These are phyloP conservation scores for Hiodon tergisus DNA, from an alignment of 2,113 vertebrate genomes.

Conservation along the genomic window DNA sequence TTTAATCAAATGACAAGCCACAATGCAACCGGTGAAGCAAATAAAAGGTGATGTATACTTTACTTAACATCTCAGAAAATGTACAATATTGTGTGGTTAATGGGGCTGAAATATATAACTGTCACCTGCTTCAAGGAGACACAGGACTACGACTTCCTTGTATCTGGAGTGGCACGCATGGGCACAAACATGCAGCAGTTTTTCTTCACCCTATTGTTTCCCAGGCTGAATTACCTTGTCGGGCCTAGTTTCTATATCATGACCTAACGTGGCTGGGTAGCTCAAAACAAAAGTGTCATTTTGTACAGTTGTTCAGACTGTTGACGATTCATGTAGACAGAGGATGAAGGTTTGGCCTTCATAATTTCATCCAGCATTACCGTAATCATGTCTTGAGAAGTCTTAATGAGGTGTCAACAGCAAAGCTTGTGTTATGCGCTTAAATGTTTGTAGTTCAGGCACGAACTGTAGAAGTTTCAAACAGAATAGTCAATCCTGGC, in stretches of 20 bases:
- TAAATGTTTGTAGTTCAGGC: constrained; percentile 6
- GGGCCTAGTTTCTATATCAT: too few species aligned
- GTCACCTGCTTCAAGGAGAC: not conserved
- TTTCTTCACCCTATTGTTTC: too few species aligned
- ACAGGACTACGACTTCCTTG: not conserved
- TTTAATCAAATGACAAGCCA: not conserved
- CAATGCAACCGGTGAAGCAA: not conserved
- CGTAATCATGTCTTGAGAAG: not conserved
- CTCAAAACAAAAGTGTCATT: too few species aligned
- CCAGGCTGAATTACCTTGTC: too few species aligned
- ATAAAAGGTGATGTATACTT: not conserved
- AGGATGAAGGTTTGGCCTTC: too few species aligned
- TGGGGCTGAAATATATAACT: not conserved
- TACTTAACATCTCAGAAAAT: not conserved
- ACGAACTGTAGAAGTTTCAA: constrained; percentile 21
- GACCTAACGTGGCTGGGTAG: too few species aligned
- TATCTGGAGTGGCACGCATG: not conserved
- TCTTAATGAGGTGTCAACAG: not conserved
- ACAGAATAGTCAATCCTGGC: constrained; percentile 3
- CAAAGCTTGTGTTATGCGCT: too few species aligned
- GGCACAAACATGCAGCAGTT: too few species aligned
- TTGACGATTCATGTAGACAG: too few species aligned
- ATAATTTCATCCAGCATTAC: not conserved
- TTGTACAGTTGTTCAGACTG: too few species aligned
- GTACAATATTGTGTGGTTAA: not conserved